Base-by-base conservation (phyloP, 2,113 vertebrate species). In the Ranitomeya variabilis region DNA sequence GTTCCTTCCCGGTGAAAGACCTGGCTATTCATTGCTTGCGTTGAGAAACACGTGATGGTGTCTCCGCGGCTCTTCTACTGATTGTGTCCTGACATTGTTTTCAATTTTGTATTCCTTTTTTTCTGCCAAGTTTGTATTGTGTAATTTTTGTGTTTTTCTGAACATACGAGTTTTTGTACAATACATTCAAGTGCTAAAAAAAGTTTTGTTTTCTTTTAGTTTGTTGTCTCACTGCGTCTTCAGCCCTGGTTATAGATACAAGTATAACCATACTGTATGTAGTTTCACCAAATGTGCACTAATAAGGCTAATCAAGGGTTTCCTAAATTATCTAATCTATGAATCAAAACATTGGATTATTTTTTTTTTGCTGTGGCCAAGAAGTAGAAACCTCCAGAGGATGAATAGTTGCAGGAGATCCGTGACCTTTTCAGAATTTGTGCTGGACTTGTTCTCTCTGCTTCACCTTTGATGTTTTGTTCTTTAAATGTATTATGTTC, bases 401-500 rank as follows among this genome's bases (percentile, higher is more conserved):
- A 81, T 55, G 45, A 45, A 79, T 10, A 79, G 60, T 77, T n/a
- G 45, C n/a, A 45, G 51, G 80, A 78, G 71, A 71, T 85, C 18
- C 59, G 45, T 55, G 80, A 88, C 52, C 71, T 76, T 88, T 88
- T 82, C 80, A 64, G 6, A 57, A 57, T 55, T 64, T 79, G 87
- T 21, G 52, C 66, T 79, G 3, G 37, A 55, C 18, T 18, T 26
- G 80, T 54, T 31, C 23, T 26, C 55, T 79, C 45, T 23, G 51
- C 59, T 77, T 73, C 62, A 78, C 81, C 81, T 89, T 83, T 88
- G 54, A 83, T 83, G 57, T 66, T 64, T 83, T 83, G 59, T 67
- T 67, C 71, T 64, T 54, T 55, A 89, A 76, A 78, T 89, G 31
- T 77, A 76, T 76, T 66, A 21, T 69, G 81, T 55, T 85, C 23